These are phyloP conservation scores for Agriopis marginaria DNA, from an alignment of 2,888 invertebrate genomes.

Conservation along the genomic window DNA sequence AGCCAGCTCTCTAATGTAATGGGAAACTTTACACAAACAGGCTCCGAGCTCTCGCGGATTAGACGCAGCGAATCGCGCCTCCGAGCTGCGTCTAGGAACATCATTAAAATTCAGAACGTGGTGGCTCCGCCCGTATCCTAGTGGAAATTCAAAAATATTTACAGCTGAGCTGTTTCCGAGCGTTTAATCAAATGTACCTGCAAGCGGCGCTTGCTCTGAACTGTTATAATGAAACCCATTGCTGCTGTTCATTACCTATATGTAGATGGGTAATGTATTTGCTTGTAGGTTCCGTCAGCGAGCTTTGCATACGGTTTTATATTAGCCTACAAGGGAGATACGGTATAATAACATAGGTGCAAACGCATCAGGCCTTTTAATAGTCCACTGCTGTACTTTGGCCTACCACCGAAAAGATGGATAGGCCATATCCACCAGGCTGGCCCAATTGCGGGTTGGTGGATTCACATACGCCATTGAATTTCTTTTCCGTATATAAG, in stretches of 20 bases:
- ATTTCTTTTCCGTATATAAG: no score
- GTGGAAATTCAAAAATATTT: slow-evolving; percentile 58
- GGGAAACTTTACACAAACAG: slow-evolving; percentile 79
- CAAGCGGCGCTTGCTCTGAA: slow-evolving; percentile 45
- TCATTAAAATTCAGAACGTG: slow-evolving; percentile 75
- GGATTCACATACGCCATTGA: no score
- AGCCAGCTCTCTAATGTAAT: slow-evolving; percentile 72
- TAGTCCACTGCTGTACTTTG: no score
- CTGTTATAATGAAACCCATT: slow-evolving; percentile 59
- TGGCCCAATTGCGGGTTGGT: no score
- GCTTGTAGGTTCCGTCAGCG: slow-evolving; percentile 37
- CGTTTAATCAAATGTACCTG: slow-evolving; percentile 56
- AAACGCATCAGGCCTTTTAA: no score
- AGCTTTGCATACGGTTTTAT: no score
- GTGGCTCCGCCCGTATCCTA: slow-evolving; percentile 50
- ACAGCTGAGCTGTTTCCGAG: slow-evolving; percentile 48
- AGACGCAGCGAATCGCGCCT: slow-evolving; percentile 57
- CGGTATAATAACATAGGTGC: no score
- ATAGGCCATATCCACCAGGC: no score
- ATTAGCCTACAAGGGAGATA: no score
- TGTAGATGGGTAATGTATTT: slow-evolving; percentile 43
- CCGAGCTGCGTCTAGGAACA: slow-evolving; percentile 57
- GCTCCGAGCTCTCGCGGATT: slow-evolving; percentile 64
- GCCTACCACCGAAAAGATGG: no score
- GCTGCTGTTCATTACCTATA: slow-evolving; percentile 51